Base-by-base conservation (phyloP, 1,140 invertebrate species). In the Drosophila micromelanica region DNA sequence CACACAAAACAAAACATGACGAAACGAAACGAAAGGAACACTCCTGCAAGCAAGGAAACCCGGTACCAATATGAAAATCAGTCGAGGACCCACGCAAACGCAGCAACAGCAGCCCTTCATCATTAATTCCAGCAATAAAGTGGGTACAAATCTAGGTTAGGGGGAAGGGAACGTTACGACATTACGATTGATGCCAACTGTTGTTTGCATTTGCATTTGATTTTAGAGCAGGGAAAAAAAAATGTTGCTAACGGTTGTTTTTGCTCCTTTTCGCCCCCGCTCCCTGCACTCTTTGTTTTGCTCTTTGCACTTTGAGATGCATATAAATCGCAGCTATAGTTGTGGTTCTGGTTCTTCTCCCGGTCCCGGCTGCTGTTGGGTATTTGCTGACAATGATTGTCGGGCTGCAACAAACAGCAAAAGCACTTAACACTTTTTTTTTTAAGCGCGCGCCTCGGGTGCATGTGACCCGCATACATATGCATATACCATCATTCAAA, bases 171-270 rank as follows among this genome's bases (percentile, higher is more conserved):
- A 54, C 49, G 64, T 72, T 56, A 35, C 76, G 57, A 82, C 76
- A 76, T 85, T 80, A 63, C 76, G 82, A 89, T 87, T 82, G 84
- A 87, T 87, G 79, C 82, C 82, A 87, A 87, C 84, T 82, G 84
- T 82, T 82, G 82, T 82, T 87, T 82, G 84, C 79, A 87, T 87
- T 87, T 87, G 84, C 84, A 87, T 87, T 87, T 87, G 82, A 89
- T 84, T 87, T 79, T 79, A 76, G 65, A 84, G 63, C 76, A 54
- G 51, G 43, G 40, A 55, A 54, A 55, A 54, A 55, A 62, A 62
- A 62, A 55, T 63, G 48, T 61, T 55, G 71, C 69, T 61, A 68
- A 60, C 63, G 35, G 40, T 64, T 56, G 35, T 11, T 52, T 46
- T 32, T 52, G 4, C 13, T 15, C 9, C 15, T 11, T 11, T 20